phyloP scores from a whole-genome alignment of 2,888 invertebrate species.

The Abrostola tripartita region DNA sequence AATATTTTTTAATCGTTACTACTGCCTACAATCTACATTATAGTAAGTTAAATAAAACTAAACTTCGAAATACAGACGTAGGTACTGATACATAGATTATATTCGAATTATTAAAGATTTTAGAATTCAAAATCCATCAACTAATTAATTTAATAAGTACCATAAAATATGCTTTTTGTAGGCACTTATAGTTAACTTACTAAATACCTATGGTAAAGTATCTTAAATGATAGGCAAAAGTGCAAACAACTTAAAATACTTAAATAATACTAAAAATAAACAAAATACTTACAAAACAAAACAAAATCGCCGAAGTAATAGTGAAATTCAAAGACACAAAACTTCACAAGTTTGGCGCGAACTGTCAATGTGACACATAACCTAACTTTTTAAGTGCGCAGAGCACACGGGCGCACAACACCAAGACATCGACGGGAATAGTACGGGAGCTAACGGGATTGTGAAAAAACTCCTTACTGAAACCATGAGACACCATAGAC shows the following conservation, averaged over 20 bases:
- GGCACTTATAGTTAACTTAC: too few relatives aligned
- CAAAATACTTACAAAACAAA: slow-evolving; percentile 44
- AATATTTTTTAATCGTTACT: too few relatives aligned
- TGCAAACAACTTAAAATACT: not conserved
- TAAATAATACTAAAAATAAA: slow-evolving; percentile 13
- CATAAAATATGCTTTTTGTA: too few relatives aligned
- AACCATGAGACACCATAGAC: slow-evolving; percentile 54
- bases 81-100: too few relatives aligned
- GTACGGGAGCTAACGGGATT: slow-evolving; percentile 74
- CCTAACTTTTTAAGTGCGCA: slow-evolving; percentile 61
- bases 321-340: slow-evolving; percentile 50
- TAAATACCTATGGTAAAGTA: not conserved
- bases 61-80: too few relatives aligned
- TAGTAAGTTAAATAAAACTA: too few relatives aligned
- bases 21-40: too few relatives aligned
- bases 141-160: too few relatives aligned
- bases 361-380: slow-evolving; percentile 77
- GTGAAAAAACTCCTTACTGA: slow-evolving; percentile 72
- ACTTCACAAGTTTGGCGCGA: slow-evolving; percentile 70
- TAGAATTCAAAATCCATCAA: too few relatives aligned
- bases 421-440: slow-evolving; percentile 75
- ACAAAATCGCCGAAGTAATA: slow-evolving; percentile 15
- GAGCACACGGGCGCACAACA: slow-evolving; percentile 70
- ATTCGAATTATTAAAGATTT: too few relatives aligned
- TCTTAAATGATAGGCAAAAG: not conserved